Evolutionary conservation across 2,113 vertebrate species (phyloP).

Genomic region (Synchiropus splendidus): DNA sequence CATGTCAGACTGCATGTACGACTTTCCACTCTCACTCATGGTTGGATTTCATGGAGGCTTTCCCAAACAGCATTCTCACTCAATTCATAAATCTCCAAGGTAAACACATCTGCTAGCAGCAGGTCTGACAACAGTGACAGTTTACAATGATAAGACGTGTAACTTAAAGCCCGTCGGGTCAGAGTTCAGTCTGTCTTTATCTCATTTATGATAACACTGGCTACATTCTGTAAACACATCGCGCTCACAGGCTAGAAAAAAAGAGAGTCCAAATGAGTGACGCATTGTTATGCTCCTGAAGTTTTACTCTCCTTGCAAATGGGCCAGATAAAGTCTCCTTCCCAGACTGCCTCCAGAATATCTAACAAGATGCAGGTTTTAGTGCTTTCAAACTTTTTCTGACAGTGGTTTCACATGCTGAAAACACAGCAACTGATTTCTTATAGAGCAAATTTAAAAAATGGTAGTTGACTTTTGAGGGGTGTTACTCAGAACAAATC

Average conservation of each 20-base stretch:
- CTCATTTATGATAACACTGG: conserved; percentile 12
- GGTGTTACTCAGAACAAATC: too few relatives aligned
- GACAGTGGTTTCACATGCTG: too few relatives aligned
- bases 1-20: too few relatives aligned
- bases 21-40: too few relatives aligned
- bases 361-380: neutral
- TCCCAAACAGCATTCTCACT: too few relatives aligned
- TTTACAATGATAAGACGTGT: neutral
- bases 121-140: neutral
- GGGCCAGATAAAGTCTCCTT: neutral
- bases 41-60: too few relatives aligned
- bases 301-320: conserved; percentile 1
- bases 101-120: too few relatives aligned
- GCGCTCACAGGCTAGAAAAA: conserved; percentile 17
- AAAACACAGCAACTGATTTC: too few relatives aligned
- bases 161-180: conserved; percentile 8
- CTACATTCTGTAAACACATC: neutral
- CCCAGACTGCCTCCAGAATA: neutral
- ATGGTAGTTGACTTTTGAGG: too few relatives aligned
- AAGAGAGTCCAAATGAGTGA: conserved; percentile 9
- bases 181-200: conserved; percentile 24
- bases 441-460: too few relatives aligned
- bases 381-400: neutral
- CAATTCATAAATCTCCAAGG: too few relatives aligned
- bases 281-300: neutral